A percentile compares a stretch with the other conserved stretches of the same genome.
These are phyloP conservation scores for Sphenopsis melanotis DNA, from an alignment of 2,797 vertebrate genomes.

Conservation along the genomic window DNA sequence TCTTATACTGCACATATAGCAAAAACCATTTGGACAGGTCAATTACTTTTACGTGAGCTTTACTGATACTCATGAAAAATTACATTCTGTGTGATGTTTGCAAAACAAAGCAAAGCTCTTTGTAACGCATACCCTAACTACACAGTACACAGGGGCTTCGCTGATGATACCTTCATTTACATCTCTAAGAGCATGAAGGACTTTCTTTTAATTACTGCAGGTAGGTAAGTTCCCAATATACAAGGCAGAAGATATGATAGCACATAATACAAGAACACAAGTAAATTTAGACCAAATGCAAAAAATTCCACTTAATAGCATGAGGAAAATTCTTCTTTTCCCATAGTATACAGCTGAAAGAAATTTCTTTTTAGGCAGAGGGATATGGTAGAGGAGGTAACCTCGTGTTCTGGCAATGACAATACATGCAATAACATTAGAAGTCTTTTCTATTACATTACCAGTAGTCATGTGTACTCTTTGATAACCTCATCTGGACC, in stretches of 20 bases:
- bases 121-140: background rate
- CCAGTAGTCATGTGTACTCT: background rate
- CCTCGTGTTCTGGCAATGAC: background rate
- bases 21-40: background rate
- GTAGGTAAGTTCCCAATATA: background rate
- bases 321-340: background rate
- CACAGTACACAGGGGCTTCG: fast-evolving
- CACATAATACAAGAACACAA: background rate
- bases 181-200: background rate
- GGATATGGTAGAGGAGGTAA: background rate
- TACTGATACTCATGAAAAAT: background rate
- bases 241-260: background rate
- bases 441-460: background rate
- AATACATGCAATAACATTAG: background rate
- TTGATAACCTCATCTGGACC: background rate
- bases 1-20: background rate
- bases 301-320: background rate
- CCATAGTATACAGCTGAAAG: background rate
- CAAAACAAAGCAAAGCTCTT: background rate
- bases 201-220: background rate
- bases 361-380: background rate
- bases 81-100: background rate
- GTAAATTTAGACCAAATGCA: background rate
- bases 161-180: background rate
- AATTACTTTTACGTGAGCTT: background rate